Conservation (phyloP, 2,113 vertebrate genomes). For the Thermophis baileyi region DNA sequence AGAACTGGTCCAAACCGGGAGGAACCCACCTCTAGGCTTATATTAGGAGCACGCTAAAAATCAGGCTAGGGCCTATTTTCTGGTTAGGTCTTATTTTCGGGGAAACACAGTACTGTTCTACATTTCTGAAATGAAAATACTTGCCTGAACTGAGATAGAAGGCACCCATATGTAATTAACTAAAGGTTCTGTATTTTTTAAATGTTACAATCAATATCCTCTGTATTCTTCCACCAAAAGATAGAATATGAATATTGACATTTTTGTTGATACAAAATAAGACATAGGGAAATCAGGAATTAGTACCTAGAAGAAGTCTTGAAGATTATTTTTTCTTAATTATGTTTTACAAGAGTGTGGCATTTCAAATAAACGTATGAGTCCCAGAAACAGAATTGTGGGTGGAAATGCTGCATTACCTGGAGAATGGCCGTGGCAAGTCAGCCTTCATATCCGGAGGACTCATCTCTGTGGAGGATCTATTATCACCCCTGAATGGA, state of each 20-base stretch:
- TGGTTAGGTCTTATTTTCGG: too few species aligned
- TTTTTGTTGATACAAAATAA: background rate
- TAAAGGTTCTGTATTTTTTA: background rate
- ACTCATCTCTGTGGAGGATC: constrained; percentile 88
- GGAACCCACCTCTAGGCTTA: too few species aligned
- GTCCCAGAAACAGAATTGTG: constrained; percentile 75
- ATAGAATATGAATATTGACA: background rate
- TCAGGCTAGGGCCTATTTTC: too few species aligned
- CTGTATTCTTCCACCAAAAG: background rate
- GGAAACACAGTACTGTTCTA: background rate
- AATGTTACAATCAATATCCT: background rate
- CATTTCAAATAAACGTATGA: background rate
- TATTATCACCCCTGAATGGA: constrained; percentile 81
- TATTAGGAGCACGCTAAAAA: too few species aligned
- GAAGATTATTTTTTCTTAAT: background rate
- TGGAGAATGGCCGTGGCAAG: constrained; percentile 94
- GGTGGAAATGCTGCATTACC: constrained; percentile 72
- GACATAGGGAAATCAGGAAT: background rate
- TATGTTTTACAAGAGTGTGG: constrained; percentile 78
- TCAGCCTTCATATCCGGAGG: constrained; percentile 79
- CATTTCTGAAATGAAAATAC: background rate
- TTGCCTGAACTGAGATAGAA: background rate
- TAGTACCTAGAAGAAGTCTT: background rate
- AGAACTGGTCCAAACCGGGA: too few species aligned
- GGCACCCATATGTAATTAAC: background rate